Base-by-base conservation (phyloP, 2,888 invertebrate species). In the Magallana nippona region DNA sequence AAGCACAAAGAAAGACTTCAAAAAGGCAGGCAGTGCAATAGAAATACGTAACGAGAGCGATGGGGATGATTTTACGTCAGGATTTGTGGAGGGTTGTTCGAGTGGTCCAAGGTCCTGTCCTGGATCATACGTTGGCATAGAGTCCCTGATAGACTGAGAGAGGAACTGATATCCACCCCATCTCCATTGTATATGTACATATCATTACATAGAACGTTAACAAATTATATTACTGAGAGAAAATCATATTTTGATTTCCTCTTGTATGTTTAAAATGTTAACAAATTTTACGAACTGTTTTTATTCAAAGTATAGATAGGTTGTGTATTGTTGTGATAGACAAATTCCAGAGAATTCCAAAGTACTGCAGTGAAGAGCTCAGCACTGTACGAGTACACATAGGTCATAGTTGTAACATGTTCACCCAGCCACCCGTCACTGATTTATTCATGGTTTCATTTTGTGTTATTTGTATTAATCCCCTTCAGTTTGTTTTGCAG, bases 41-140 rank as follows among this genome's bases (percentile, higher is more conserved):
- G 79, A 62, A 60, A 77, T 19, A 10, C 82, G 58, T 10, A 82
- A 78, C 15, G 83, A 83, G 15, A 85, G 85, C 62, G 88, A 89
- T 56, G 89, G 88, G 82, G 88, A 90, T 55, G 86, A 88, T 81
- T 83, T 88, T 19, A 88, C 89, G 1, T 90, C 89, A 11, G 89
- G 89, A 17, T 89, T 90, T 81, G 85, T 89, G 17, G 89, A 89
- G 27, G 89, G 85, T 32, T 82, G 78, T 71, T 85, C 85, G 10
- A 82, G 55, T 13, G 82, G 82, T 44, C 82, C 82, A 11, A 19
- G 32, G 22, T 84, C 84, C 5, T 22, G 82, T 19, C 82, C 81
- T n/a, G 84, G 82, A 19, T 84, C 84, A 2, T 78, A 79, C 22
- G 62, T 60, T 11, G 82, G 82, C 11, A 55, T 82, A 13, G 84